Percentiles rank a stretch among this genome's conserved stretches.
Evolutionary conservation across 2,797 vertebrate genomes (phyloP).

Genomic region (Hypotaenidia philippensis): DNA sequence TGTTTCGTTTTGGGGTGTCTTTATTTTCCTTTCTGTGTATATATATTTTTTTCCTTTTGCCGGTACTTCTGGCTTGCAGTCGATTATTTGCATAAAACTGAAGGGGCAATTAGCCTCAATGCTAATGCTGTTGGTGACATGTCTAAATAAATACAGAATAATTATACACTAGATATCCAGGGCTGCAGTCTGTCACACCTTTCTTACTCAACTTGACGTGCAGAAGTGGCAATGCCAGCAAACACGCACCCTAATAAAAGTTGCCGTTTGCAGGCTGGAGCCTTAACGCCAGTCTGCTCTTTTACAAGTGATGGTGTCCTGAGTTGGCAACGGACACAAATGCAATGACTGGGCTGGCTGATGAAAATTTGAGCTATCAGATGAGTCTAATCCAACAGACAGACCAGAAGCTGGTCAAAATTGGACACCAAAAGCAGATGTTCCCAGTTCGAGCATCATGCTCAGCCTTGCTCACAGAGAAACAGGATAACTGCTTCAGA

Average conservation of each 20-base stretch:
- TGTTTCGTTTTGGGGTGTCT: neutral
- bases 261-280: neutral
- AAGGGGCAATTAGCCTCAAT: constrained; percentile 10
- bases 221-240: neutral
- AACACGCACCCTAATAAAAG: neutral
- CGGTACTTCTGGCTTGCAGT: neutral
- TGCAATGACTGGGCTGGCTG: neutral
- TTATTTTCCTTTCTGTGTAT: neutral
- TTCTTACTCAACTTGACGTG: neutral
- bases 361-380: neutral
- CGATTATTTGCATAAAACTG: constrained; percentile 11
- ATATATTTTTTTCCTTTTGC: neutral
- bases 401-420: constrained; percentile 52
- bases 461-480: constrained; percentile 58
- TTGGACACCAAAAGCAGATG: constrained; percentile 65
- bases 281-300: neutral
- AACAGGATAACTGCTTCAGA: constrained; percentile 62
- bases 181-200: neutral
- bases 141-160: constrained; percentile 23
- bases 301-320: neutral
- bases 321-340: neutral
- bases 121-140: neutral
- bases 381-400: neutral
- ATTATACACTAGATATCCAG: neutral
- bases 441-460: constrained; percentile 56